Evolutionary conservation across 1,140 invertebrate genomes (phyloP).

Genomic region (Helicoverpa armigera): DNA sequence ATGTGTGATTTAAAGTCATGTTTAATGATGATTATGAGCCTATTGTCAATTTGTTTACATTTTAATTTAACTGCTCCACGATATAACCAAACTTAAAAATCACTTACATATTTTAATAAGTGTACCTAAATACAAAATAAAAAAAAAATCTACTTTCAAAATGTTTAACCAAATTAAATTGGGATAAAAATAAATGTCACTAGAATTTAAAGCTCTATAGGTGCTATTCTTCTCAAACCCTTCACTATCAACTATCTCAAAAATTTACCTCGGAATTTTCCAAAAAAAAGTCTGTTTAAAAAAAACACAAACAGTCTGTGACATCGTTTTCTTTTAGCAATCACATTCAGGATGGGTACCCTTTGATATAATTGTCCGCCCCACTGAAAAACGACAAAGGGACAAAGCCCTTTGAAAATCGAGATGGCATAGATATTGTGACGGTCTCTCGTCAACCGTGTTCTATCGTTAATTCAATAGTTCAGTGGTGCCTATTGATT

Average conservation of each 20-base stretch:
- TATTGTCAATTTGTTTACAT: too few species aligned
- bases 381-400: slow-evolving; percentile 44
- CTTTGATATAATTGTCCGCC: slow-evolving; percentile 49
- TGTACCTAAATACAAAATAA: too few species aligned
- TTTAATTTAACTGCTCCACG: too few species aligned
- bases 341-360: slow-evolving; percentile 32
- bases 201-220: too few species aligned
- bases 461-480: slow-evolving; percentile 29
- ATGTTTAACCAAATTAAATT: too few species aligned
- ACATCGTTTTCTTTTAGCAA: slow-evolving; percentile 38
- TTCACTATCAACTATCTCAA: background rate
- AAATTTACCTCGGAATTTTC: background rate
- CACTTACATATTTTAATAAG: too few species aligned
- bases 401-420: slow-evolving; percentile 41
- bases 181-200: background rate
- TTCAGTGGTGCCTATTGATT: background rate
- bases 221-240: too few species aligned
- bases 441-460: slow-evolving; percentile 8
- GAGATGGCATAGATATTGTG: slow-evolving; percentile 29
- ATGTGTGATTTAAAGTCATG: too few species aligned
- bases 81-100: too few species aligned
- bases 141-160: too few species aligned
- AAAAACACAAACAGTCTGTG: background rate
- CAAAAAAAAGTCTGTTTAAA: background rate
- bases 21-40: too few species aligned